These are phyloP conservation scores for Mantis religiosa DNA, from an alignment of 2,888 invertebrate genomes.

Conservation along the genomic window DNA sequence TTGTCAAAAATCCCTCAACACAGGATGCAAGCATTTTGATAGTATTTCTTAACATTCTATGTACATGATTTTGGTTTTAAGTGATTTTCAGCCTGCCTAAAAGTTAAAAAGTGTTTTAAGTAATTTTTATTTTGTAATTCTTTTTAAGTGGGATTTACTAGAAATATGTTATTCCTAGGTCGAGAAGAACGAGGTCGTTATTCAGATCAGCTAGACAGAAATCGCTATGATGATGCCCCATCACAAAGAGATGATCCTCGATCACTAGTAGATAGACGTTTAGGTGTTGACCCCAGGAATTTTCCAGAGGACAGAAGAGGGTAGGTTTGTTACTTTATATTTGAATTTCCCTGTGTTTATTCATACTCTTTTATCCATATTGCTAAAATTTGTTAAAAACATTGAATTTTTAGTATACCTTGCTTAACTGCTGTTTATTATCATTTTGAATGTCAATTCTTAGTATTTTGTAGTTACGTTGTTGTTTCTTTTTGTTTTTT, in stretches of 20 bases:
- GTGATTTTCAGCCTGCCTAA: too few relatives aligned
- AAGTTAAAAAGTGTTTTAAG: too few relatives aligned
- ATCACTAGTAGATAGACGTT: constrained; percentile 14
- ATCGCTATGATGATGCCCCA: constrained; percentile 27
- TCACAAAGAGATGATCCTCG: constrained; percentile 21
- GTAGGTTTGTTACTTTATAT: not conserved
- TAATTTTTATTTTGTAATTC: too few relatives aligned
- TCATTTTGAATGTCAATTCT: too few relatives aligned
- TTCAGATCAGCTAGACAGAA: constrained; percentile 25
- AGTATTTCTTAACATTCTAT: too few relatives aligned
- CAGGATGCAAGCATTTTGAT: too few relatives aligned
- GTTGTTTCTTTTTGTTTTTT: too few relatives aligned
- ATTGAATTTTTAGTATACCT: too few relatives aligned
- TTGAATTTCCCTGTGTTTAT: not conserved
- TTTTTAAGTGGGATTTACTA: not conserved
- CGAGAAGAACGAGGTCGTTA: constrained; percentile 29
- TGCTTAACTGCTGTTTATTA: too few relatives aligned
- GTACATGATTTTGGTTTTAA: too few relatives aligned
- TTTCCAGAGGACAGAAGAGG: constrained; percentile 27
- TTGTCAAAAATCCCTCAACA: too few relatives aligned
- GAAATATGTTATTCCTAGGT: not conserved
- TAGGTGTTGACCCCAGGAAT: constrained; percentile 22
- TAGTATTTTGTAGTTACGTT: too few relatives aligned
- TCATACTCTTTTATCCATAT: not conserved
- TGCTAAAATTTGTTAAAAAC: not conserved